Evolutionary conservation across 2,113 vertebrate genomes (phyloP), one percentile per base, ranked within the genome.

Genomic region (Lanius collurio): DNA sequence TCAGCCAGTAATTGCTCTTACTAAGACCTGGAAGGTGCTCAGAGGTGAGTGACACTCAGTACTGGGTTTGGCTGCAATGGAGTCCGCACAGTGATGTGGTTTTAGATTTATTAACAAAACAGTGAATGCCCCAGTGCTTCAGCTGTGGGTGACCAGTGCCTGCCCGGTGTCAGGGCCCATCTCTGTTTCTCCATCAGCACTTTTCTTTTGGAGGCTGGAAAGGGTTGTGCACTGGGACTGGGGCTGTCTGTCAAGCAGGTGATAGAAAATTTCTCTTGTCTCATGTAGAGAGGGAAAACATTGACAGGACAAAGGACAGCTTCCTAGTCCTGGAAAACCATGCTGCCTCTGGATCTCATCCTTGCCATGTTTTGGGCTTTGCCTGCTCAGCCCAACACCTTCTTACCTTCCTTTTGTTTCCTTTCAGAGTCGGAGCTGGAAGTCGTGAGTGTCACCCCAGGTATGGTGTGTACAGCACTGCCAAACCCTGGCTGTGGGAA

Each of bases 391-490:
- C 60, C 22, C 46, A 64, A 16, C 28, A 2, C 23, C 27, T 52
- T 75, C 56, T 95, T 26, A 94, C n/a, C 6, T 4, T 60, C 28
- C 41, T 56, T 28, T 81, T 77, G 16, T 89, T 97, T 88, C 44
- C 44, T 96, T 97, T 89, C 95, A 97, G 96, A 96, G 42, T 52
- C 79, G 11, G 80, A 11, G 23, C 68, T 67, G 37, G 53, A 74
- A 35, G 80, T 50, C 0, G 0, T 19, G 10, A 64, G 37, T 60
- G 35, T 49, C 30, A 4, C 10, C 11, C 16, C 81, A 96, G 95
- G 96, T 97, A 96, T 0, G 23, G 28, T 56, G 46, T 68, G 4
- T 13, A 21, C 44, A 28, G 52, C 5, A 1, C 39, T 83, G 46
- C 63, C 69, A 13, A 35, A 13, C 35, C 18, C 14, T 60, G 19